Conservation (phyloP, 2,797 vertebrate genomes). For the Molossus molossus region DNA sequence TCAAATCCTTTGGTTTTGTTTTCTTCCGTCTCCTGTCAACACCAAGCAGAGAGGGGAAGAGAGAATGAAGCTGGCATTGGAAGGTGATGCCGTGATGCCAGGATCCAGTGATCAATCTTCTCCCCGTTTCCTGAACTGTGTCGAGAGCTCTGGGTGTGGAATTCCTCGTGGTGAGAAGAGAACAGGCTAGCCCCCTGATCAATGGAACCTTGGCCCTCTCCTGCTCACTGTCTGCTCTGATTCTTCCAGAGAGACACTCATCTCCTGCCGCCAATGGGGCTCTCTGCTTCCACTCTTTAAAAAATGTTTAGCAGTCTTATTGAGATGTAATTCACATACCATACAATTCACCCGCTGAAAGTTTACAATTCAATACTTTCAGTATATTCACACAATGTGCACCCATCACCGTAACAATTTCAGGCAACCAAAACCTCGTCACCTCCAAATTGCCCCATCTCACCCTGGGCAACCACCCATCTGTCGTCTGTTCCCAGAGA, state of each 20-base stretch:
- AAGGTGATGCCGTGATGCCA: neutral
- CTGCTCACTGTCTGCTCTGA: neutral
- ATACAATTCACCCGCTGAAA: neutral
- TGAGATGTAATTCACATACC: neutral
- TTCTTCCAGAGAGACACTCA: neutral
- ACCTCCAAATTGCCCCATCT: neutral
- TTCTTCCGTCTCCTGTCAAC: constrained; percentile 93
- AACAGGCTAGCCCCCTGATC: neutral
- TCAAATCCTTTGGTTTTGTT: constrained; percentile 95
- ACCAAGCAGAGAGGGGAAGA: neutral
- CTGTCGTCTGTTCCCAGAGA: neutral
- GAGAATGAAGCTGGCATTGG: neutral
- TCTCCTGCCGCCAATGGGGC: neutral
- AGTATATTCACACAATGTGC: neutral
- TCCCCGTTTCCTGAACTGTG: neutral
- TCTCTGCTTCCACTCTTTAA: neutral
- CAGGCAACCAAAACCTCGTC: neutral
- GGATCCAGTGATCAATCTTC: neutral
- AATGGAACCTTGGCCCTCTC: neutral
- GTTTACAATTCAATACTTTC: neutral
- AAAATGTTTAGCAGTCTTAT: neutral
- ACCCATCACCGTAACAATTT: neutral
- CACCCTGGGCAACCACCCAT: neutral
- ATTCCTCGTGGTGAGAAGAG: fast-evolving
- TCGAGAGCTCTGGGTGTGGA: neutral